Base-by-base conservation (phyloP, 2,888 invertebrate species). In the Hyles lineata region DNA sequence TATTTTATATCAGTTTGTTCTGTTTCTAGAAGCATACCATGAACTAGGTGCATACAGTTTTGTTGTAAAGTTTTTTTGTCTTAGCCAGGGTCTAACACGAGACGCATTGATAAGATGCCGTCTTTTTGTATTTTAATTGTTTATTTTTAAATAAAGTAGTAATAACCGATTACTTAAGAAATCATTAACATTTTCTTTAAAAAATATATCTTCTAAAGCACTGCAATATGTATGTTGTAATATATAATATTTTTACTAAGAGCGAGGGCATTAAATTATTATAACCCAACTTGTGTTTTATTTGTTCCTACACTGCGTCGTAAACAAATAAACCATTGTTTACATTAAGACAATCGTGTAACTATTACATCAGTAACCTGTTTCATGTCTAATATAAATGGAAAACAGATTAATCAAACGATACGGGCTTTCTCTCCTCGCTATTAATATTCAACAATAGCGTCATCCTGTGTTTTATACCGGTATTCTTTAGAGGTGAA, bases 381-480 rank as follows among this genome's bases (percentile, higher is more conserved):
- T 89, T 90, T 86, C 88, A 87, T 89, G 87, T 90, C 89, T 90
- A 55, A 55, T 55, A 55, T 90, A 87, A 92, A 92, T 90, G 86
- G 84, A 87, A 88, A 89, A 87, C 82, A 92, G 89, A 92, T 93
- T 91, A 90, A 92, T 92, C 90, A 92, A 91, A 91, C 91, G 88
- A 90, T 91, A 92, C 87, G 85, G 88, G 87, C 88, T 89, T 89
- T 89, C 86, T 87, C 88, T 89, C 82, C 86, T 81, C 86, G 84
- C 88, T 85, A 86, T 90, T 89, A 92, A 90, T 90, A 89, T 89
- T 87, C 87, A 90, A 92, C 92, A 92, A 92, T 90, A 87, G 89
- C 87, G 79, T 84, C 89, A 87, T 90, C 88, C 88, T 90, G 87
- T 90, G 89, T 91, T 91, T 87, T 89, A 55, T n/a, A 55, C 55